phyloP scores from a whole-genome alignment of 2,888 invertebrate genomes.

The Tetanocera ferruginea region DNA sequence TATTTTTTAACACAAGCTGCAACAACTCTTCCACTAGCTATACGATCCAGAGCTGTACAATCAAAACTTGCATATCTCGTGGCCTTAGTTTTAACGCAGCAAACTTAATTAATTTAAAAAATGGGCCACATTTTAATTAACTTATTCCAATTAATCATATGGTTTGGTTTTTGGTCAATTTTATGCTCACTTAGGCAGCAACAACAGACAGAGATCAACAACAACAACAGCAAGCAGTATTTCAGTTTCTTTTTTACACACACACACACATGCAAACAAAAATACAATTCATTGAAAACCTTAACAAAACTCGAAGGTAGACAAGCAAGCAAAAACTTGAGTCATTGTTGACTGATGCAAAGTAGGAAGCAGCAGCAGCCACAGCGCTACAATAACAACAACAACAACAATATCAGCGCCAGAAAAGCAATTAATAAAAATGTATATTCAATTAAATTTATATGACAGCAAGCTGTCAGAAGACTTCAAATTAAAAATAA shows the following conservation, averaged over 20 bases:
- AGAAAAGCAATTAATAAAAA: constrained; percentile 66
- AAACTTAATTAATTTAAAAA: constrained; percentile 23
- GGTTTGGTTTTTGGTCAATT: constrained; percentile 37
- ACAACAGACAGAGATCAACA: constrained; percentile 60
- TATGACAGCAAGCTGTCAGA: constrained; percentile 68
- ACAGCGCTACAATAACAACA: too few relatives aligned
- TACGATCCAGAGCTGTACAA: too few relatives aligned
- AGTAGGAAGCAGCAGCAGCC: neutral
- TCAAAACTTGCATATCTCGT: too few relatives aligned
- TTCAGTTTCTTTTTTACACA: neutral
- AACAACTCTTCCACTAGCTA: too few relatives aligned
- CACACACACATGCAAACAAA: constrained; percentile 53
- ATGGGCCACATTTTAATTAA: constrained; percentile 52
- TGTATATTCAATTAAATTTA: constrained; percentile 69
- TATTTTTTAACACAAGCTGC: too few relatives aligned
- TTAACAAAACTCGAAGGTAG: neutral
- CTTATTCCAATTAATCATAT: constrained; percentile 50
- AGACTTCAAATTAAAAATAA: constrained; percentile 67
- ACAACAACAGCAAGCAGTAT: constrained; percentile 58
- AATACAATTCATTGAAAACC: constrained; percentile 59
- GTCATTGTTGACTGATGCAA: constrained; percentile 8
- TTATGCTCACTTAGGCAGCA: constrained; percentile 58
- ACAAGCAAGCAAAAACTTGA: constrained; percentile 5
- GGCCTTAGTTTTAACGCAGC: too few relatives aligned
- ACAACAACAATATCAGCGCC: neutral